Evolutionary conservation across 2,113 vertebrate genomes (phyloP).

Genomic region (Rhinogobius similis): DNA sequence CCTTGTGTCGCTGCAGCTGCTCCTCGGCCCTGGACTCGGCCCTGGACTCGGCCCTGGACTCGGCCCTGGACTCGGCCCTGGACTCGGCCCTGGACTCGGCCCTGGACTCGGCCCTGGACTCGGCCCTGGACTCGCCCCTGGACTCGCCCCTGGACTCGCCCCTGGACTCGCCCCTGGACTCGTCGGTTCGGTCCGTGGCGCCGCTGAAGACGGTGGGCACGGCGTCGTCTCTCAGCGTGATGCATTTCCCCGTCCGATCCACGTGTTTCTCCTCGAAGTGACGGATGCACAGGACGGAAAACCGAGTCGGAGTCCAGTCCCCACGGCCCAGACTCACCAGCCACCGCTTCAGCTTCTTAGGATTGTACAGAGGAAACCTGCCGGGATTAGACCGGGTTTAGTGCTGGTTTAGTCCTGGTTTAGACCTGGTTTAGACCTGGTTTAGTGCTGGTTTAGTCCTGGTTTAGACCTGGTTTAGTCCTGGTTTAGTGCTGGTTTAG

Average conservation of each 20-base stretch:
- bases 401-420: neutral
- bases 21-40: too few species aligned
- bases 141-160: too few species aligned
- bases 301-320: constrained; percentile 68
- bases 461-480: neutral
- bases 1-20: too few species aligned
- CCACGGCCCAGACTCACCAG: constrained; percentile 63
- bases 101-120: too few species aligned
- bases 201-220: constrained; percentile 66
- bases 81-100: too few species aligned
- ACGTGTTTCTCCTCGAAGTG: constrained; percentile 68
- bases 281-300: constrained; percentile 63
- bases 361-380: constrained; percentile 68
- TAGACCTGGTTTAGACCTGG: neutral
- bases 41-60: too few species aligned
- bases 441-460: neutral
- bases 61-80: too few species aligned
- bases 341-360: constrained; percentile 67
- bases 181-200: neutral
- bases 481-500: neutral
- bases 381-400: neutral
- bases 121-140: too few species aligned
- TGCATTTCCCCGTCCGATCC: constrained; percentile 52
- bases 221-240: constrained; percentile 57
- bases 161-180: too few species aligned